Evolutionary conservation across 2,113 vertebrate species (phyloP).

Genomic region (Geothlypis trichas): DNA sequence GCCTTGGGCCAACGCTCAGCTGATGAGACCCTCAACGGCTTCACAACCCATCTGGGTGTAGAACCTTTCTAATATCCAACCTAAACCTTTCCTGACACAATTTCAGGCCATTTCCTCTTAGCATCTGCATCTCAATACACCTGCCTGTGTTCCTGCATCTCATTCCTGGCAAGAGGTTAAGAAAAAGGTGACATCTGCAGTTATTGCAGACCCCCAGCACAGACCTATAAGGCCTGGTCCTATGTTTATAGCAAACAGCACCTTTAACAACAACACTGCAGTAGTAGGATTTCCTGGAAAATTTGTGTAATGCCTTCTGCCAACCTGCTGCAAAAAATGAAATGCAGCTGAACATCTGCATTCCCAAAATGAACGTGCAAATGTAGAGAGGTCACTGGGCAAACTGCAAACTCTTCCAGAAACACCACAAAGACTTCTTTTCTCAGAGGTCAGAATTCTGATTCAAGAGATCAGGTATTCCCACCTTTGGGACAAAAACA

Average conservation of each 20-base stretch:
- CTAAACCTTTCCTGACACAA: not conserved
- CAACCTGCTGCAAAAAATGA: not conserved
- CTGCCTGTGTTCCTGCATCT: rapidly evolving
- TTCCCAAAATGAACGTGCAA: not conserved
- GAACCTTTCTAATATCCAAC: not conserved
- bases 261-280: not conserved
- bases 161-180: not conserved
- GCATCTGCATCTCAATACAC: not conserved
- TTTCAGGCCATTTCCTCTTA: not conserved
- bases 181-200: not conserved
- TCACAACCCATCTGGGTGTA: not conserved
- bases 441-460: not conserved
- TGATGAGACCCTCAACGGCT: too few relatives aligned
- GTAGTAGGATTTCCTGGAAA: not conserved
- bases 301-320: not conserved
- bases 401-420: not conserved
- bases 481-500: not conserved
- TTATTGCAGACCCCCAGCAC: not conserved
- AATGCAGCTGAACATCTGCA: not conserved
- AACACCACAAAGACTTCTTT: not conserved
- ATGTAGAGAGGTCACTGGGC: not conserved
- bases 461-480: not conserved
- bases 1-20: too few relatives aligned
- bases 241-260: not conserved
- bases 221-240: not conserved